A percentile compares a stretch with the other conserved stretches of the same genome.
These are phyloP conservation scores for Phalacrocorax carbo DNA, from an alignment of 2,113 vertebrate species.

Conservation along the genomic window DNA sequence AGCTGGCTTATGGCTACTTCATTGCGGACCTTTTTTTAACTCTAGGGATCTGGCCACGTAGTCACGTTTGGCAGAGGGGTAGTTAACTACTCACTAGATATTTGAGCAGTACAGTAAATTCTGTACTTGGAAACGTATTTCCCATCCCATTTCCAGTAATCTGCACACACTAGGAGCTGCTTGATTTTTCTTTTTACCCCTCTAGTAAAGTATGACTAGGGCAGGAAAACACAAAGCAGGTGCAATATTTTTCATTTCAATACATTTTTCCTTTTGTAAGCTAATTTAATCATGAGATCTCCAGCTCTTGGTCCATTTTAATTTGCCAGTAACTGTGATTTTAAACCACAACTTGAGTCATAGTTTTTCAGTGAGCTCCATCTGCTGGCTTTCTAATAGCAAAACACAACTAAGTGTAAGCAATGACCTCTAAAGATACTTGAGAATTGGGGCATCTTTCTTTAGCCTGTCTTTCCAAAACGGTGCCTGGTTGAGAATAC, in stretches of 20 bases:
- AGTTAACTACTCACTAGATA: background rate
- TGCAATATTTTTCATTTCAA: background rate
- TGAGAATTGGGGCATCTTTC: background rate
- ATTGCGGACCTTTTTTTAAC: background rate
- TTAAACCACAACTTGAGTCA: background rate
- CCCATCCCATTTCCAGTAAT: background rate
- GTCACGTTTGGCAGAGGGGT: background rate
- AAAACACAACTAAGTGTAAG: background rate
- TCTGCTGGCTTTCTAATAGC: background rate
- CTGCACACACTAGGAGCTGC: background rate
- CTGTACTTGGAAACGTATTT: background rate
- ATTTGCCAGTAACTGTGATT: background rate
- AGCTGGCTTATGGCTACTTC: background rate
- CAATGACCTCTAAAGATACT: background rate
- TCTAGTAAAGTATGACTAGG: background rate
- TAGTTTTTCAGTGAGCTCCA: background rate
- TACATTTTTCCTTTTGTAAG: background rate
- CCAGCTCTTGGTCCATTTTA: background rate
- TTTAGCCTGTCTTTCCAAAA: background rate
- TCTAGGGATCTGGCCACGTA: background rate
- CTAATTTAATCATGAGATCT: rapidly evolving
- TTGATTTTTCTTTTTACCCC: background rate
- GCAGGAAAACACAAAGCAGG: background rate
- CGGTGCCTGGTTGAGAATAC: background rate
- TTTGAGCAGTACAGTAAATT: background rate